These are phyloP conservation scores for Drosophila antonietae DNA, from an alignment of 2,888 invertebrate genomes.

Conservation along the genomic window DNA sequence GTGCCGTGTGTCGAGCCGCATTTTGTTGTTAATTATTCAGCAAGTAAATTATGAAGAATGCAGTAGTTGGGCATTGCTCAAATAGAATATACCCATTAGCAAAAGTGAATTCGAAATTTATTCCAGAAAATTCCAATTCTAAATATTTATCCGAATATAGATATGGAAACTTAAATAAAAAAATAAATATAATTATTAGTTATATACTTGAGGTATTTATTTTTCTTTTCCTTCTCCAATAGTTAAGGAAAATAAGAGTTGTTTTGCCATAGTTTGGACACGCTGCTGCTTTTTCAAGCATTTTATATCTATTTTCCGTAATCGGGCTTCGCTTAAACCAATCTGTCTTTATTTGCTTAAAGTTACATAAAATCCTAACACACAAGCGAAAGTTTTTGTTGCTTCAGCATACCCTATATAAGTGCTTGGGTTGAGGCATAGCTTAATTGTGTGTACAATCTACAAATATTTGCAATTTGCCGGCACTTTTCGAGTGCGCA, in stretches of 20 bases:
- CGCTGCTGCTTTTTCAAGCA: background rate
- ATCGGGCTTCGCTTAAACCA: background rate
- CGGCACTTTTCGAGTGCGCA: slow-evolving; percentile 35
- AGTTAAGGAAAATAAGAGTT: background rate
- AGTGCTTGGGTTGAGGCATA: background rate
- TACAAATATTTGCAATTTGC: slow-evolving; percentile 34
- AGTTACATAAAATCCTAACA: background rate
- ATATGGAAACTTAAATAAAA: background rate
- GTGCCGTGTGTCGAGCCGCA: slow-evolving; percentile 45
- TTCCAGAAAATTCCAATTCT: background rate
- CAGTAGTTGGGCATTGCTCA: background rate
- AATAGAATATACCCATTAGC: slow-evolving; percentile 19
- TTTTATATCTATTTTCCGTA: background rate
- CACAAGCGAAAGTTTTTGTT: background rate
- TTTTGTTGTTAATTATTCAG: slow-evolving; percentile 58
- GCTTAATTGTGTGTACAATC: slow-evolving; percentile 23
- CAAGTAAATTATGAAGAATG: slow-evolving; percentile 16
- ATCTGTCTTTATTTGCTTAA: background rate
- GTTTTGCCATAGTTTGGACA: background rate
- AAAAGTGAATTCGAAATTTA: too few species aligned
- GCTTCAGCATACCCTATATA: background rate
- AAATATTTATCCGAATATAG: too few species aligned
- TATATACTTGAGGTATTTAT: background rate
- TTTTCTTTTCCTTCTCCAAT: too few species aligned
- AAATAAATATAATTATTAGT: too few species aligned